Evolutionary conservation across 2,888 invertebrate genomes (phyloP), one percentile per base, ranked within the genome.

Genomic region (Phyto melanocephala): DNA sequence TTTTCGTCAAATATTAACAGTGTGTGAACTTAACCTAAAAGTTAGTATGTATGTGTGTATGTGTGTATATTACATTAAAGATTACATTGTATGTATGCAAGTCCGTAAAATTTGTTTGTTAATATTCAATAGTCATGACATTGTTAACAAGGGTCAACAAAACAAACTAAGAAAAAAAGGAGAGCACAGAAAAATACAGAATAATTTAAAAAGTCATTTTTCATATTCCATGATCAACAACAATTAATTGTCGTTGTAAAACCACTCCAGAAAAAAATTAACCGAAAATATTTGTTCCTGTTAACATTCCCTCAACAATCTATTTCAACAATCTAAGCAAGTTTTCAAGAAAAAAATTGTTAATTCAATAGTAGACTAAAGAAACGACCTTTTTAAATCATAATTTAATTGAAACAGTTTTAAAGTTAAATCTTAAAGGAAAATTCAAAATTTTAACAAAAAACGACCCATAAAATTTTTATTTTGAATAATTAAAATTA

Each of bases 221-320:
- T 83, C 76, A 74, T 75, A 65, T 88, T 86, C 85, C 88, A 88
- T 87, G 89, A 86, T 87, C 86, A 85, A 85, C 84, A 85, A 85
- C 86, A 89, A 88, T 88, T 88, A 89, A 87, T 84, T 82, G 80
- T 80, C 77, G 82, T 70, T 77, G 54, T 67, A 47, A 22, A 47
- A 60, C 47, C 77, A 75, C 76, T 70, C 35, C 68, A 65, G 35
- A 71, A 58, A 79, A 3, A 22, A 22, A 58, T 28, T 17, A 28
- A 17, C 4, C n/a, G 20, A 47, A 62, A 62, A 52, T 28, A 52
- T 33, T 52, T 42, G 2, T 4, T 33, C 1, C 11, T 52, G 5
- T 28, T 62, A 24, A n/a, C n/a, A n/a, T 24, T 37, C 28, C n/a
- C 1, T 24, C 42, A 33, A n/a, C 47, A 37, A 11, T 28, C 58